Percentiles rank a stretch among this genome's conserved stretches.
These are phyloP conservation scores for Nemoura dubitans DNA, from an alignment of 2,888 invertebrate species.

Conservation along the genomic window DNA sequence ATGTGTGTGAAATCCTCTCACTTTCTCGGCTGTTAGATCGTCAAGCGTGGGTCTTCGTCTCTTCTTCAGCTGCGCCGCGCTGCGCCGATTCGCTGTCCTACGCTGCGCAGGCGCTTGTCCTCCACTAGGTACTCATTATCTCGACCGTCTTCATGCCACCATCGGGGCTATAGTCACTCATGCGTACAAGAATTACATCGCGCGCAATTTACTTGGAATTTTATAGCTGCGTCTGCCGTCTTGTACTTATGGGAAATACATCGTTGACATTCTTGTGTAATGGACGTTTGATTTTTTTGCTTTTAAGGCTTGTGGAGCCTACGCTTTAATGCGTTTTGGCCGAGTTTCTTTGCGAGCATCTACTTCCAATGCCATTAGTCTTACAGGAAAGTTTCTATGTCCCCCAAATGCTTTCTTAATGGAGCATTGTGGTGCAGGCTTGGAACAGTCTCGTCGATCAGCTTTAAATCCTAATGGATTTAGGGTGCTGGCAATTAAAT, in stretches of 20 bases:
- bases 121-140: neutral
- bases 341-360: neutral
- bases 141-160: slow-evolving; percentile 1
- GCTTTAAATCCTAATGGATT: neutral
- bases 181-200: neutral
- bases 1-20: slow-evolving; percentile 42
- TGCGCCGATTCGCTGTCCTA: neutral
- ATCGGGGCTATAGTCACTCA: neutral
- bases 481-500: neutral
- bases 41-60: slow-evolving; percentile 15
- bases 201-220: neutral
- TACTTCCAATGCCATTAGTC: neutral
- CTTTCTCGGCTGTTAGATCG: slow-evolving; percentile 39
- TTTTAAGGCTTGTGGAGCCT: neutral
- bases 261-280: neutral
- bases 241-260: neutral
- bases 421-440: neutral
- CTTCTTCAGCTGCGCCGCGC: neutral
- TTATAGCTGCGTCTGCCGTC: neutral
- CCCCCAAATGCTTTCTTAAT: neutral
- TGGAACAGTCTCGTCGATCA: neutral
- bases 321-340: neutral
- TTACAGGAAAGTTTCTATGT: neutral
- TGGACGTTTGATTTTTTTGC: neutral
- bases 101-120: neutral